Evolutionary conservation across 2,797 vertebrate species (phyloP).

Genomic region (Chromis chromis): DNA sequence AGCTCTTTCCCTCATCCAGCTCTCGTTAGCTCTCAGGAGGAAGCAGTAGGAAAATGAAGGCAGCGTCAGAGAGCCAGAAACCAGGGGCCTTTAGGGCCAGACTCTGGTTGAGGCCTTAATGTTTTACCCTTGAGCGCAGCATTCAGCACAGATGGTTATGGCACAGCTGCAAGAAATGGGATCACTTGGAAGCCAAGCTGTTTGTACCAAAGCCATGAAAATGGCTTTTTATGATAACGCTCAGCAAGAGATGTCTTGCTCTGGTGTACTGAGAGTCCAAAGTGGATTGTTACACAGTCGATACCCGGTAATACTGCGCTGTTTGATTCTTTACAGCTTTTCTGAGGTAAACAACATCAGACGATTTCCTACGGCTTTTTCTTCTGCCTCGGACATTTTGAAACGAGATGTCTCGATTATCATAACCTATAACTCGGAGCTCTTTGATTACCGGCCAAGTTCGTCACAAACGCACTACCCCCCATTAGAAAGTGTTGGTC

Average conservation of each 20-base stretch:
- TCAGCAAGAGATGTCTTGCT: slow-evolving; percentile 55
- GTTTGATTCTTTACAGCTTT: slow-evolving; percentile 51
- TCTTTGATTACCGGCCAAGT: slow-evolving; percentile 79
- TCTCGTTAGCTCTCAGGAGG: slow-evolving; percentile 56
- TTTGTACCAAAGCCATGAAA: slow-evolving; percentile 71
- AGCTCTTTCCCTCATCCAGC: slow-evolving; percentile 34
- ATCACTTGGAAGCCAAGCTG: slow-evolving; percentile 70
- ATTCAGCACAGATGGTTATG: slow-evolving; percentile 70
- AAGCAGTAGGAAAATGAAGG: slow-evolving; percentile 55
- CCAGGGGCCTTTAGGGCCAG: slow-evolving; percentile 64
- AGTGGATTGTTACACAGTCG: slow-evolving; percentile 40
- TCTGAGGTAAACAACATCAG: slow-evolving; percentile 60
- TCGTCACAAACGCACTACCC: slow-evolving; percentile 60
- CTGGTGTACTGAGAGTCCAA: slow-evolving; percentile 59
- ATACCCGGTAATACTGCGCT: slow-evolving; percentile 25
- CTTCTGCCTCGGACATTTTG: slow-evolving; percentile 40
- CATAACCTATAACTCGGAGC: slow-evolving; percentile 59
- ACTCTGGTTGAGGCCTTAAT: slow-evolving; percentile 60
- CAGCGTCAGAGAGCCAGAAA: slow-evolving; percentile 45
- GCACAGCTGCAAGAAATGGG: slow-evolving; percentile 75
- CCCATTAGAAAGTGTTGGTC: slow-evolving; percentile 80
- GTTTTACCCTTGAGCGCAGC: slow-evolving; percentile 69
- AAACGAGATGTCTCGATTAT: slow-evolving; percentile 69
- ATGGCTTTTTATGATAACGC: slow-evolving; percentile 68
- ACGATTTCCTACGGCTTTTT: slow-evolving; percentile 36